phyloP scores from a whole-genome alignment of 2,113 vertebrate genomes.

The Leuciscus idus region DNA sequence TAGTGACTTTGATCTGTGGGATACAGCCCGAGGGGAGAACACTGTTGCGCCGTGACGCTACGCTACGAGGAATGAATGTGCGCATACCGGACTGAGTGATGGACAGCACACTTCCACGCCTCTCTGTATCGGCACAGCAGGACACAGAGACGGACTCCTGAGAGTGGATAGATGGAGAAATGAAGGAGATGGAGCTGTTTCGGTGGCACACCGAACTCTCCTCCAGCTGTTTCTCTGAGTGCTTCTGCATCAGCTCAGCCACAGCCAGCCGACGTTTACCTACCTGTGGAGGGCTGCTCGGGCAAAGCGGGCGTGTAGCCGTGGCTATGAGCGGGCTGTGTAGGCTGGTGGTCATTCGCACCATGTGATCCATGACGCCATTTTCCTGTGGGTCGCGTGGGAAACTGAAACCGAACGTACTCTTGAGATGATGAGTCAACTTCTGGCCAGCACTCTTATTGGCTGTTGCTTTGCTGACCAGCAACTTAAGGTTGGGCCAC shows the following conservation, averaged over 20 bases:
- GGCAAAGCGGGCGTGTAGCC: slow-evolving; percentile 83
- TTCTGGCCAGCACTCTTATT: slow-evolving; percentile 67
- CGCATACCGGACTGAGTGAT: slow-evolving; percentile 55
- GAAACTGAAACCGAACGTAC: slow-evolving; percentile 74
- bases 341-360: slow-evolving; percentile 84
- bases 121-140: slow-evolving; percentile 58
- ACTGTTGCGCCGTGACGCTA: slow-evolving; percentile 67
- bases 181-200: slow-evolving; percentile 52
- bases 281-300: slow-evolving; percentile 78
- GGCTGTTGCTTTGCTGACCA: slow-evolving; percentile 74
- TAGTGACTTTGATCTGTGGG: slow-evolving; percentile 80
- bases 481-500: slow-evolving; percentile 78
- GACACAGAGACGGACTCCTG: slow-evolving; percentile 47
- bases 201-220: slow-evolving; percentile 53
- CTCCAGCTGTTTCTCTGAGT: slow-evolving; percentile 51
- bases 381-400: slow-evolving; percentile 77
- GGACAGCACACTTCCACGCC: slow-evolving; percentile 66
- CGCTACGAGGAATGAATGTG: slow-evolving; percentile 68
- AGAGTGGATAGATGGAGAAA: slow-evolving; percentile 64
- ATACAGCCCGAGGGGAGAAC: slow-evolving; percentile 72
- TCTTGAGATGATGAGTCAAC: slow-evolving; percentile 71
- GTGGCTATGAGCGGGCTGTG: slow-evolving; percentile 84
- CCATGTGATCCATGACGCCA: slow-evolving; percentile 87
- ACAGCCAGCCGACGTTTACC: slow-evolving; percentile 81
- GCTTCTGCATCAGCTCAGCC: slow-evolving; percentile 76